phyloP scores from a whole-genome alignment of 2,888 invertebrate species.

The Pyrocoelia pectoralis region DNA sequence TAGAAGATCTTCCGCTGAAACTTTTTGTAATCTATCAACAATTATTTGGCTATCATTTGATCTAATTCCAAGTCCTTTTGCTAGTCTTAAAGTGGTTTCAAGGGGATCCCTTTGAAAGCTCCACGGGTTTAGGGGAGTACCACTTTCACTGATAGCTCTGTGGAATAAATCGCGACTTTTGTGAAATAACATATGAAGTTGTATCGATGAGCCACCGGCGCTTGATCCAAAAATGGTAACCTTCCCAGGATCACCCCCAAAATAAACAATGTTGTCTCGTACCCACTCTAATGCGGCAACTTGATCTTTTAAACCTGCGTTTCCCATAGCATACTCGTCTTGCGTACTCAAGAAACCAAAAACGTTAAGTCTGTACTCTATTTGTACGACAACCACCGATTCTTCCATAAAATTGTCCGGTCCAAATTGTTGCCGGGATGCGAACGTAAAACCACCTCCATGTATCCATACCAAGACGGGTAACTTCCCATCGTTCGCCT shows the following conservation, averaged over 20 bases:
- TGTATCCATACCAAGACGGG: slow-evolving; percentile 31
- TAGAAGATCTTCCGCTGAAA: not conserved
- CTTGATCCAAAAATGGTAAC: slow-evolving; percentile 39
- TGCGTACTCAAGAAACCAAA: slow-evolving; percentile 42
- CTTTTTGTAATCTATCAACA: slow-evolving; percentile 7
- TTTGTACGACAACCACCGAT: slow-evolving; percentile 40
- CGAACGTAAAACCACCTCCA: slow-evolving; percentile 43
- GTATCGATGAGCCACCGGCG: slow-evolving; percentile 34
- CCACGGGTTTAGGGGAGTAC: slow-evolving; percentile 20
- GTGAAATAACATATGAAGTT: slow-evolving; percentile 31
- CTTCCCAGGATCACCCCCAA: slow-evolving; percentile 34
- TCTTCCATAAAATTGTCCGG: slow-evolving; percentile 43
- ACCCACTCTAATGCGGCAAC: slow-evolving; percentile 29
- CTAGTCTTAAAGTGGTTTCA: not conserved
- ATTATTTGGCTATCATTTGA: not conserved
- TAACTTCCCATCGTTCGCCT: not conserved
- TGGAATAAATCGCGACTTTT: slow-evolving; percentile 19
- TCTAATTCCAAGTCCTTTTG: slow-evolving; percentile 16
- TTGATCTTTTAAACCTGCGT: slow-evolving; percentile 38
- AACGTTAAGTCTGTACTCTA: slow-evolving; percentile 21
- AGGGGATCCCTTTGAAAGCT: slow-evolving; percentile 15
- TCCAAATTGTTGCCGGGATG: slow-evolving; percentile 25
- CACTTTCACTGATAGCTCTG: slow-evolving; percentile 27
- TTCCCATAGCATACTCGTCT: slow-evolving; percentile 40
- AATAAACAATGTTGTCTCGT: slow-evolving; percentile 30